Conservation (phyloP, 1,140 invertebrate genomes). For the Drosophila burlai region DNA sequence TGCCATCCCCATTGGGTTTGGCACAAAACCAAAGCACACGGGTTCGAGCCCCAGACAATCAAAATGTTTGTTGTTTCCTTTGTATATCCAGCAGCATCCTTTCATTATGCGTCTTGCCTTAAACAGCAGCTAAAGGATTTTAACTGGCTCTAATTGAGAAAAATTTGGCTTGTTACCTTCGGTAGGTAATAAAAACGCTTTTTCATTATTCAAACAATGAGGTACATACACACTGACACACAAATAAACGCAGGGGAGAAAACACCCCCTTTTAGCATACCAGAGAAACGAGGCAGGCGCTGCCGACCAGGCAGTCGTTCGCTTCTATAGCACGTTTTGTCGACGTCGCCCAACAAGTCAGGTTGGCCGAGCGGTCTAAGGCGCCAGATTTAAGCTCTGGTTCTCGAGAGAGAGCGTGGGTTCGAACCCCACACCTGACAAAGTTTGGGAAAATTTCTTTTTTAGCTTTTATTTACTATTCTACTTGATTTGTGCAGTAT, state of each 20-base stretch:
- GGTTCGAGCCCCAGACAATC: constrained; percentile 18
- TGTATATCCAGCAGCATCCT: neutral
- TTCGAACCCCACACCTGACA: constrained; percentile 75
- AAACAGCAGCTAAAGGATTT: neutral
- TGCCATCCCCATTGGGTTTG: neutral
- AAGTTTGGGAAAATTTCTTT: constrained; percentile 25
- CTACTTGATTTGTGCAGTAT: no score
- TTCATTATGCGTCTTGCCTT: neutral
- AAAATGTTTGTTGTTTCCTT: neutral
- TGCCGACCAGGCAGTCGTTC: constrained; percentile 1
- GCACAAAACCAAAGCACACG: neutral
- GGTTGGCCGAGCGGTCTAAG: no score
- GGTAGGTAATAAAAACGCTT: neutral
- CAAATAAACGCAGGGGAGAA: neutral
- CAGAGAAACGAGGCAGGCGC: constrained; percentile 13
- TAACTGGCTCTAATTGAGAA: constrained; percentile 4
- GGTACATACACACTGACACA: constrained; percentile 12
- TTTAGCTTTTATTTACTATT: neutral
- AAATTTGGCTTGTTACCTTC: neutral
- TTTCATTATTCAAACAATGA: constrained; percentile 8
- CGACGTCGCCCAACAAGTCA: constrained; percentile 62
- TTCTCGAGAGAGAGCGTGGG: no score
- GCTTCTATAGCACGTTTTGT: constrained; percentile 25
- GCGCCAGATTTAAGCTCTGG: no score
- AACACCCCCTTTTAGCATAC: constrained; percentile 25